Evolutionary conservation across 2,888 invertebrate species (phyloP), one percentile per base, ranked within the genome.

Genomic region (Carcina quercana): DNA sequence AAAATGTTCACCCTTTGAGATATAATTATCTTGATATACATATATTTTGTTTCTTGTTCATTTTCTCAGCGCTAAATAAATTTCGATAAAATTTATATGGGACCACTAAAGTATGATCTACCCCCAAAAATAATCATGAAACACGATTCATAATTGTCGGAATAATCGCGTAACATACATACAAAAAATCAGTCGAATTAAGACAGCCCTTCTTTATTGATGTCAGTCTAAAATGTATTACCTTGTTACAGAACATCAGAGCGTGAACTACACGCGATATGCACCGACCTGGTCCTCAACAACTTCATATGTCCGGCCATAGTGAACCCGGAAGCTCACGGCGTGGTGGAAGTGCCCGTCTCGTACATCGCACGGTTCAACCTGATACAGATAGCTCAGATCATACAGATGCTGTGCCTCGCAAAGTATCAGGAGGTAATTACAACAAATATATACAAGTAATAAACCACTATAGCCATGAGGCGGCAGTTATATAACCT

Each of bases 221-320:
- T 17, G 17, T 5, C 17, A 7, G 7, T 17, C 17, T 22, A 21
- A 19, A 5, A 19, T 15, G 13, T 21, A 15, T 28, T 34, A 7
- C n/a, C n/a, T n/a, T n/a, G n/a, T n/a, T n/a, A 5, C 53, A 80
- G 82, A 38, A 67, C 64, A n/a, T 60, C 68, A 1, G 83, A 82
- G 0, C 73, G 76, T 21, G 85, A 85, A 30, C 53, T 82, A 3
- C 87, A 88, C 57, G 88, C 89, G 0, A 91, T 98, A 50, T 94
- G 96, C 61, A 94, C 95, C 1, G 98, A 99, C 62, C 85, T 99
- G 36, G 92, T 98, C 14, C 92, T 98, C 63, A 94, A 94, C 6
- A 89, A 94, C 63, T 96, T 97, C 64, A 92, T 99, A 37, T 98
- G 98, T 59, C 97, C 97, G 2, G 98, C 97, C 0, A 94, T 99